A percentile compares a stretch with the other conserved stretches of the same genome.
phyloP scores from a whole-genome alignment of 2,113 vertebrate species.

The Desmodus rotundus region DNA sequence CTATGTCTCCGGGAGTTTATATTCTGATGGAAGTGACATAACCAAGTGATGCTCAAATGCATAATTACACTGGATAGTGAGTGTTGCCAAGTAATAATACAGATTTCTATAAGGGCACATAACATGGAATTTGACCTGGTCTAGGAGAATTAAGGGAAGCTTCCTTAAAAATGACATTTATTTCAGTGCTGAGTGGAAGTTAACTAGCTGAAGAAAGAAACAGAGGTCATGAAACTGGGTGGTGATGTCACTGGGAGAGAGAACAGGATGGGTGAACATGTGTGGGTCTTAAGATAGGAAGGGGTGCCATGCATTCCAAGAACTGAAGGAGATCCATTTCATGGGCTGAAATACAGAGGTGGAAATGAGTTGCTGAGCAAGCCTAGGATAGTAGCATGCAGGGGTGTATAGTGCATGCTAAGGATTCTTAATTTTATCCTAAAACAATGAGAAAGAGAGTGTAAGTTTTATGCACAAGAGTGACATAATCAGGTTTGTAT shows the following conservation, averaged over 20 bases:
- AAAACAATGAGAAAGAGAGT: not conserved
- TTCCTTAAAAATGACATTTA: not conserved
- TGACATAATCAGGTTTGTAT: not conserved
- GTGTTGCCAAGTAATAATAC: not conserved
- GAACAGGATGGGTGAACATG: not conserved
- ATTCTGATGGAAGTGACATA: not conserved
- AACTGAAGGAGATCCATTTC: not conserved
- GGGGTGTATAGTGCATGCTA: not conserved
- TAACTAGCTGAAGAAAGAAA: not conserved
- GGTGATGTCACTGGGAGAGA: not conserved
- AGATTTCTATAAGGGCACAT: not conserved
- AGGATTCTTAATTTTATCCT: not conserved
- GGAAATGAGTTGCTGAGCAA: not conserved
- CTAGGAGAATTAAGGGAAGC: not conserved
- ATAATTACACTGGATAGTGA: not conserved
- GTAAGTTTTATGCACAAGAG: not conserved
- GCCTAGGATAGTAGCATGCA: not conserved
- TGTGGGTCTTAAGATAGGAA: not conserved
- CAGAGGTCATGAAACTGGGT: not conserved
- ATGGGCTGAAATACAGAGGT: not conserved
- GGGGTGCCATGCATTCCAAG: not conserved
- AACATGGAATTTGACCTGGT: not conserved
- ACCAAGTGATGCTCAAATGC: not conserved
- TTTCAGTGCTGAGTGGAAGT: not conserved
- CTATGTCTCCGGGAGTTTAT: not conserved